Evolutionary conservation across 2,888 invertebrate genomes (phyloP).

Genomic region (Caenorhabditis drosophilae): DNA sequence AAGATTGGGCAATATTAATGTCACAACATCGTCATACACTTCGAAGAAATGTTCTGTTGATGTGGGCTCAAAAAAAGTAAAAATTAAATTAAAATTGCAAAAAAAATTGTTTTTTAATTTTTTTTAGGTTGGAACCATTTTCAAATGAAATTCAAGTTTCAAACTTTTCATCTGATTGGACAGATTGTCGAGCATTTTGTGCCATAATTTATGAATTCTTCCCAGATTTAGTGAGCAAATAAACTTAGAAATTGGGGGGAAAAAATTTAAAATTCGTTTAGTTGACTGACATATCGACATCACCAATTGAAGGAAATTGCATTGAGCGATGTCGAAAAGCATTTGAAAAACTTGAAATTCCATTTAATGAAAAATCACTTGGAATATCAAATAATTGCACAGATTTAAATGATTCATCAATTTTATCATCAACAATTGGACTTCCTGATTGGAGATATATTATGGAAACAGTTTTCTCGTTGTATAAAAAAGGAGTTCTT

Average conservation of each 20-base stretch:
- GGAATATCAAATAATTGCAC: conserved; percentile 14
- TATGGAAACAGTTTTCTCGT: conserved; percentile 26
- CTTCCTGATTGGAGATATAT: conserved; percentile 33
- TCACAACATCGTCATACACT: conserved; percentile 18
- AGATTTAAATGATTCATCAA: conserved; percentile 9
- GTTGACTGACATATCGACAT: conserved; percentile 6
- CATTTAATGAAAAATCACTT: conserved; percentile 23
- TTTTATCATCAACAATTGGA: conserved; percentile 7
- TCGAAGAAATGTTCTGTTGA: conserved; percentile 23
- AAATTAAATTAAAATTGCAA: not conserved
- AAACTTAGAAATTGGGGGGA: not conserved
- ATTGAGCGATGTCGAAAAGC: conserved; percentile 16
- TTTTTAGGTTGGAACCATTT: conserved; percentile 25
- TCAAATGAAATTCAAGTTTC: conserved; percentile 9
- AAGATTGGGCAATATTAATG: conserved; percentile 30
- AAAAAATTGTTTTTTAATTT: no score
- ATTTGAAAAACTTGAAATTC: conserved; percentile 16
- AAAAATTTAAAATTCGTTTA: not conserved
- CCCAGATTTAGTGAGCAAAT: conserved; percentile 19
- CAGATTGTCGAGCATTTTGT: conserved; percentile 38
- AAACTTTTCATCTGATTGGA: conserved; percentile 39
- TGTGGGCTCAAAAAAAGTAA: conserved; percentile 31
- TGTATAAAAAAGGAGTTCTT: conserved; percentile 27
- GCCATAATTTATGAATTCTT: conserved; percentile 21
- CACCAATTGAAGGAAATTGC: conserved; percentile 17